These are phyloP conservation scores for Cotesia vestalis DNA, from an alignment of 1,140 invertebrate species.

Conservation along the genomic window DNA sequence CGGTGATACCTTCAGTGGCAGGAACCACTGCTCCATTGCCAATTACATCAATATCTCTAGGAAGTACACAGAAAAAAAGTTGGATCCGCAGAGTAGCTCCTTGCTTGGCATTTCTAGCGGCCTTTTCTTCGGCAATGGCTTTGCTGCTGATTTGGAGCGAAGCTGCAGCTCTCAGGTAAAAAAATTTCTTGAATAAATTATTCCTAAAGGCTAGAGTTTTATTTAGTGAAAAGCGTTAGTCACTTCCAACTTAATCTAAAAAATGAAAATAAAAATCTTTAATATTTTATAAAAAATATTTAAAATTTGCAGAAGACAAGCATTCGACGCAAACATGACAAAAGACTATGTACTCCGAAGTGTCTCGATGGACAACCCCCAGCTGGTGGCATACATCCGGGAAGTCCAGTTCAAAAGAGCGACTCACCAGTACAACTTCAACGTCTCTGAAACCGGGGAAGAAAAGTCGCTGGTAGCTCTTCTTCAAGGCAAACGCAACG, in stretches of 20 bases:
- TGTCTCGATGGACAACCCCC: slow-evolving; percentile 77
- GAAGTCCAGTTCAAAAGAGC: slow-evolving; percentile 70
- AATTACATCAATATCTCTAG: slow-evolving; percentile 29
- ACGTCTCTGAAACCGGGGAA: slow-evolving; percentile 60
- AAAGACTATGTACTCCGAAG: slow-evolving; percentile 76
- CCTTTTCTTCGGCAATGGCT: slow-evolving; percentile 62
- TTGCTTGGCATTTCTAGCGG: slow-evolving; percentile 59
- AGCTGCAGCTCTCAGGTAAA: slow-evolving; percentile 53
- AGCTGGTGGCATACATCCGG: slow-evolving; percentile 76
- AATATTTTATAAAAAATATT: not conserved
- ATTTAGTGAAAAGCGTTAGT: not conserved
- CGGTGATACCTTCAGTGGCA: slow-evolving; percentile 36
- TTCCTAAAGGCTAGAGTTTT: too few relatives aligned
- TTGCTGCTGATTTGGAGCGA: slow-evolving; percentile 62
- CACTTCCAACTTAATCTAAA: too few relatives aligned
- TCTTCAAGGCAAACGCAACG: slow-evolving; percentile 64
- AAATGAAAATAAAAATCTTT: too few relatives aligned
- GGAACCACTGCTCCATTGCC: slow-evolving; percentile 32
- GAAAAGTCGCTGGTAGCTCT: slow-evolving; percentile 62
- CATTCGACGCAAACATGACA: slow-evolving; percentile 72
- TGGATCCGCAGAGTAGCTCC: slow-evolving; percentile 55
- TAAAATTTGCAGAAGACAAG: slow-evolving; percentile 55
- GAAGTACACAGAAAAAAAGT: slow-evolving; percentile 50
- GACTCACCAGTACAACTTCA: slow-evolving; percentile 56
- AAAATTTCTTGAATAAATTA: not conserved